Conservation (phyloP, 2,888 invertebrate species). For the Spodoptera picta region DNA sequence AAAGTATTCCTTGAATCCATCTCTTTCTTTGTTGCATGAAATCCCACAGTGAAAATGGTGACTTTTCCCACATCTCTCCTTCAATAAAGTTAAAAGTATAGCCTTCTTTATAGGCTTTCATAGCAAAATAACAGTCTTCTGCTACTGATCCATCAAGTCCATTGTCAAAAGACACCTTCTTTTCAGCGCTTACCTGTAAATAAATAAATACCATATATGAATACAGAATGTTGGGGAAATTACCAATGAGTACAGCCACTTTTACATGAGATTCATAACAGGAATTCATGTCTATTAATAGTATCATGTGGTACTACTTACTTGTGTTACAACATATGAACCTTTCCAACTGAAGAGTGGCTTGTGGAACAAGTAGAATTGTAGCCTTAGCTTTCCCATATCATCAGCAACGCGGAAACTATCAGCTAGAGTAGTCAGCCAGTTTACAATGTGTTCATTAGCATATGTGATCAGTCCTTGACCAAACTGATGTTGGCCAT, state of each 20-base stretch:
- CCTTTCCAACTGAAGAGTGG: slow-evolving; percentile 99
- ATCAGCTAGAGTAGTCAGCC: slow-evolving; percentile 98
- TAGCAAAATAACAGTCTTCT: slow-evolving; percentile 98
- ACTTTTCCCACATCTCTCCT: slow-evolving; percentile 99
- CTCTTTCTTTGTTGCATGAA: slow-evolving; percentile 98
- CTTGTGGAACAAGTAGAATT: slow-evolving; percentile 97
- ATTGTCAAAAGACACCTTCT: slow-evolving; percentile 97
- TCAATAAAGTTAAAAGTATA: slow-evolving; percentile 98
- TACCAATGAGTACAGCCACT: no score
- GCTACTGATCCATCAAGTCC: slow-evolving; percentile 99
- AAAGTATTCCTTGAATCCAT: slow-evolving; percentile 97
- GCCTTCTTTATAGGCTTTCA: slow-evolving; percentile 97
- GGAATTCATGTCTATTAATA: not conserved
- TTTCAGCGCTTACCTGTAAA: slow-evolving; percentile 95
- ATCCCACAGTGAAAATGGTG: slow-evolving; percentile 98
- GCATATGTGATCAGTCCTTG: slow-evolving; percentile 99
- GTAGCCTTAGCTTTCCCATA: slow-evolving; percentile 98
- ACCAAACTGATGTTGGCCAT: slow-evolving; percentile 98
- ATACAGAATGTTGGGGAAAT: no score
- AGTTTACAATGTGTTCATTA: slow-evolving; percentile 98
- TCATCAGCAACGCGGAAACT: slow-evolving; percentile 98
- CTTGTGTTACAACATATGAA: slow-evolving; percentile 98
- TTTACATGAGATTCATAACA: no score
- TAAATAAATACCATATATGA: slow-evolving; percentile 8
- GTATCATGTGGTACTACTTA: slow-evolving; percentile 68